These are phyloP conservation scores for Lasioglossum vierecki DNA, from an alignment of 2,888 invertebrate species.

Conservation along the genomic window DNA sequence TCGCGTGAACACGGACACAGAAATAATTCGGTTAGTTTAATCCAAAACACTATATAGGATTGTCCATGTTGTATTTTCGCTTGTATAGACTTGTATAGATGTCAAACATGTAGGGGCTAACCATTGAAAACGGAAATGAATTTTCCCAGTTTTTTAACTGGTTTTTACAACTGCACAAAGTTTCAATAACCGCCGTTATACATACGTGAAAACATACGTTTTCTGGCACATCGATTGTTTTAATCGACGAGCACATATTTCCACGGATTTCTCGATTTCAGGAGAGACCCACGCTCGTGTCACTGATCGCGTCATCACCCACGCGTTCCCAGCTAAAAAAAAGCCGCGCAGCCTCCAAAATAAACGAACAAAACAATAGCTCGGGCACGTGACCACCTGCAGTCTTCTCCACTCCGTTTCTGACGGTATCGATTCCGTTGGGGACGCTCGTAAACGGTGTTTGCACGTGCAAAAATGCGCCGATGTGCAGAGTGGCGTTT, in stretches of 20 bases:
- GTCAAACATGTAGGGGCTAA: background rate
- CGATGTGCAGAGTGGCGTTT: slow-evolving; percentile 15
- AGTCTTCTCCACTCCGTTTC: background rate
- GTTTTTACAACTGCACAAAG: background rate
- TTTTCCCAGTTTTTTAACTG: too few species aligned
- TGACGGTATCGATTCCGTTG: slow-evolving; percentile 15
- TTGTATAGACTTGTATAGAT: background rate
- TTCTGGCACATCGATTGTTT: background rate
- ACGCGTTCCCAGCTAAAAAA: background rate
- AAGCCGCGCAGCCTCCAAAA: background rate
- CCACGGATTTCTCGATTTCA: background rate
- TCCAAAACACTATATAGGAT: background rate
- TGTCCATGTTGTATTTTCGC: background rate
- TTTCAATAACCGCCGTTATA: background rate
- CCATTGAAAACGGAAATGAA: too few species aligned
- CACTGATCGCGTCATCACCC: background rate
- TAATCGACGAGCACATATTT: background rate
- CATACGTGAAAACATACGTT: background rate
- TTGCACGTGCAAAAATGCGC: background rate
- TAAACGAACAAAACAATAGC: background rate
- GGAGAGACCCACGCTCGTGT: background rate
- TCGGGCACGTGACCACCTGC: background rate
- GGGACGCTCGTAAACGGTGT: slow-evolving; percentile 8
- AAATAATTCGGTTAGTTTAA: background rate
- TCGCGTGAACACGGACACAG: background rate